These are phyloP conservation scores for Tragulus kanchil DNA, from an alignment of 2,113 vertebrate species.

Conservation along the genomic window DNA sequence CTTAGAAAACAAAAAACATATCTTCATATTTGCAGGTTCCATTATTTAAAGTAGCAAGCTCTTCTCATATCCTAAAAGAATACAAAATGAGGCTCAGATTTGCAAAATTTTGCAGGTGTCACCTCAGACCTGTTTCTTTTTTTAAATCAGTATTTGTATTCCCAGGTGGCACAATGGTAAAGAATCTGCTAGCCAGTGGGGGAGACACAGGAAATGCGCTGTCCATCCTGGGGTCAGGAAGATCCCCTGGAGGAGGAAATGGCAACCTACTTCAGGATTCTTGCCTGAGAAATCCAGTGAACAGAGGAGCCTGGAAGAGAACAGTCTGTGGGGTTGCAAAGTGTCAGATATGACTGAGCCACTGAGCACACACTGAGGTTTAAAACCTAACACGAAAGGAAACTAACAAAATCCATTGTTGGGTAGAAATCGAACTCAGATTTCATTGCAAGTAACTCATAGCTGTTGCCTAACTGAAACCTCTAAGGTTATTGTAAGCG, in stretches of 20 bases:
- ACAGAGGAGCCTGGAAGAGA: not conserved
- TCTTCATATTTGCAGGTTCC: not conserved
- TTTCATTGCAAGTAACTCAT: not conserved
- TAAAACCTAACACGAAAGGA: not conserved
- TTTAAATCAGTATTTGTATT: constrained; percentile 29
- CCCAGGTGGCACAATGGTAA: not conserved
- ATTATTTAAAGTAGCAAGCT: not conserved
- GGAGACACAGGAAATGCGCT: not conserved
- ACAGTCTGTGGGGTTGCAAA: not conserved
- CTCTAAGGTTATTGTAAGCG: not conserved
- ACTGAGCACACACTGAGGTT: not conserved
- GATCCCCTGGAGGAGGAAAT: not conserved
- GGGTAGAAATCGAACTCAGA: not conserved
- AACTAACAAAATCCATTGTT: not conserved
- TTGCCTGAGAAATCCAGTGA: not conserved
- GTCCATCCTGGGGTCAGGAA: not conserved
- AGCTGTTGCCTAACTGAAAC: not conserved
- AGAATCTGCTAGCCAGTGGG: not conserved
- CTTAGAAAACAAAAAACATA: not conserved
- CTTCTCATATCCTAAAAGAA: not conserved
- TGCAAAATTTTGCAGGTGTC: not conserved
- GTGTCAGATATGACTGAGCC: not conserved
- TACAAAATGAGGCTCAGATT: not conserved
- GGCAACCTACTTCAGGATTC: not conserved
- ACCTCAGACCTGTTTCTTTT: not conserved